Percentiles rank a stretch among this genome's conserved stretches.
Conservation (phyloP, 23 tunicate genomes). For the Botrylloides violaceus region DNA sequence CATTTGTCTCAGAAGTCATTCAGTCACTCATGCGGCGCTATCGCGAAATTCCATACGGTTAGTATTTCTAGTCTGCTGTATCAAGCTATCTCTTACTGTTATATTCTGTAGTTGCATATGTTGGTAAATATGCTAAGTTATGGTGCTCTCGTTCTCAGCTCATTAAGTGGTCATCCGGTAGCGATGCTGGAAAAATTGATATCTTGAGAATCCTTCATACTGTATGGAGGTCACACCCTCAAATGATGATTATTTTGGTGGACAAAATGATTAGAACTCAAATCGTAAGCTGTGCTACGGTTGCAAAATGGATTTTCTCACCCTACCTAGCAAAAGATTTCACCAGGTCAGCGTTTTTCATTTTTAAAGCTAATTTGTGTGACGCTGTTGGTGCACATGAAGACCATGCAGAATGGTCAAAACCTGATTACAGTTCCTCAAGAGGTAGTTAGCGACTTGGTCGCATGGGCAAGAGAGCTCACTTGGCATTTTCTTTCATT, state of each 20-base stretch:
- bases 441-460: too few relatives aligned
- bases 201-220: conserved; percentile 45
- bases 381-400: too few relatives aligned
- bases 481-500: too few relatives aligned
- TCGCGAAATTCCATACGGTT: conserved; percentile 78
- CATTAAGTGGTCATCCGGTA: conserved; percentile 65
- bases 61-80: background rate
- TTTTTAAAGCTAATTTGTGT: background rate
- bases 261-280: conserved; percentile 94
- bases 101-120: too few relatives aligned
- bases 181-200: conserved; percentile 69
- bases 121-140: background rate
- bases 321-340: conserved; percentile 87
- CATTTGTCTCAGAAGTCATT: conserved; percentile 90
- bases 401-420: too few relatives aligned
- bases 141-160: too few relatives aligned
- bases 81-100: too few relatives aligned
- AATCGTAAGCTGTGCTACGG: conserved; percentile 88
- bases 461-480: too few relatives aligned
- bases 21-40: conserved; percentile 94
- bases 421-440: too few relatives aligned
- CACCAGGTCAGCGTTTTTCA: conserved; percentile 17
- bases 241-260: conserved; percentile 90
- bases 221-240: conserved; percentile 86
- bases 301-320: conserved; percentile 95